These are phyloP conservation scores for Cheilosia vulpina DNA, from an alignment of 2,888 invertebrate genomes.

Conservation along the genomic window DNA sequence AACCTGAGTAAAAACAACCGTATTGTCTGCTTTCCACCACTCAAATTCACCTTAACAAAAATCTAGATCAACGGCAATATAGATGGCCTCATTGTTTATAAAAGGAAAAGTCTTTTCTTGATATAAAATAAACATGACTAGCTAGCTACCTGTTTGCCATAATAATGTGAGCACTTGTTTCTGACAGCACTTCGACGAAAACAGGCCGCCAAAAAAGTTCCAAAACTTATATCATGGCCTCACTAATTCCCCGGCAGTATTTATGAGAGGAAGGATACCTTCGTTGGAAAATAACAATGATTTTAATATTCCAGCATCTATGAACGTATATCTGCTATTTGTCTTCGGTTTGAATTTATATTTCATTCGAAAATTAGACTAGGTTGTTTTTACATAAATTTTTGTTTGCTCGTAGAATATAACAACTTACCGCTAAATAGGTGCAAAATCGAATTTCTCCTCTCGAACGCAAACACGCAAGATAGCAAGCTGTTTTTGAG, in stretches of 20 bases:
- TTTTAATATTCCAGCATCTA: conserved; percentile 31
- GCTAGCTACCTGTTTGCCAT: conserved; percentile 8
- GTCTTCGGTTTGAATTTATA: conserved; percentile 45
- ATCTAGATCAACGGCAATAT: background rate
- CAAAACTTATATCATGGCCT: conserved; percentile 37
- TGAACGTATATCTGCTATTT: conserved; percentile 47
- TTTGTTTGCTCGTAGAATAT: conserved; percentile 8
- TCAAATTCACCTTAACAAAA: background rate
- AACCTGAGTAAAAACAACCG: too few relatives aligned
- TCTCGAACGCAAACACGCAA: conserved; percentile 8
- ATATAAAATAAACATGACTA: background rate
- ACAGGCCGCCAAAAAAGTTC: conserved; percentile 8
- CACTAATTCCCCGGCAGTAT: conserved; percentile 39
- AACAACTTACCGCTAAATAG: conserved; percentile 26
- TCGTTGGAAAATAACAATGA: conserved; percentile 41
- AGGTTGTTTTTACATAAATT: background rate
- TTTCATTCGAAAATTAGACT: conserved; percentile 46
- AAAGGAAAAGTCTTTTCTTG: background rate
- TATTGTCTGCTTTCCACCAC: too few relatives aligned
- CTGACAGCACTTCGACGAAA: background rate
- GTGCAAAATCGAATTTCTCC: conserved; percentile 29
- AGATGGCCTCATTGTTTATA: background rate
- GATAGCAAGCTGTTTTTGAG: conserved; percentile 47
- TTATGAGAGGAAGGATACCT: conserved; percentile 47
- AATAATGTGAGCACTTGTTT: conserved; percentile 4